These are phyloP conservation scores for Diogma glabrata DNA, from an alignment of 2,888 invertebrate genomes.

Conservation along the genomic window DNA sequence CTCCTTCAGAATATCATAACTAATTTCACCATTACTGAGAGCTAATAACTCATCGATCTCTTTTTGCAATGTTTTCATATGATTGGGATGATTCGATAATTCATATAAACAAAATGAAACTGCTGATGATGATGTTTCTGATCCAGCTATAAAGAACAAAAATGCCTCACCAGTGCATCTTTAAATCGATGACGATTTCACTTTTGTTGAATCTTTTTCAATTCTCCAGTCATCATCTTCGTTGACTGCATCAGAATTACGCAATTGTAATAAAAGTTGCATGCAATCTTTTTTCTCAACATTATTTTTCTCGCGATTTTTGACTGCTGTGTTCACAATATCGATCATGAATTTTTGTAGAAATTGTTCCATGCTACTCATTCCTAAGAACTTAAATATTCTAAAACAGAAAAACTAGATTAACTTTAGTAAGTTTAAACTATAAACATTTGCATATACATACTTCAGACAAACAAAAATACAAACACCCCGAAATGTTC, in stretches of 20 bases:
- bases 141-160: slow-evolving; percentile 38
- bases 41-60: slow-evolving; percentile 31
- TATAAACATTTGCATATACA: slow-evolving; percentile 17
- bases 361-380: neutral
- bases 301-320: slow-evolving; percentile 33
- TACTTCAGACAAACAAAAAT: slow-evolving; percentile 28
- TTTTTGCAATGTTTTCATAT: slow-evolving; percentile 28
- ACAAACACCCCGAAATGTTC: slow-evolving; percentile 20
- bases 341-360: slow-evolving; percentile 26
- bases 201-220: slow-evolving; percentile 23
- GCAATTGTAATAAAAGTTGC: slow-evolving; percentile 37
- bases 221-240: slow-evolving; percentile 28
- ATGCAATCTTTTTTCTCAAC: slow-evolving; percentile 36
- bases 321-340: slow-evolving; percentile 33
- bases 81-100: slow-evolving; percentile 33
- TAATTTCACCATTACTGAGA: slow-evolving; percentile 29
- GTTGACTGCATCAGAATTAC: slow-evolving; percentile 32
- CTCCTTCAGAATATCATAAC: slow-evolving; percentile 34
- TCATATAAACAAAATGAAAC: slow-evolving; percentile 34
- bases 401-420: neutral
- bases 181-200: slow-evolving; percentile 33
- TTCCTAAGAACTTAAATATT: neutral
- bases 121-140: slow-evolving; percentile 37
- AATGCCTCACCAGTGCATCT: slow-evolving; percentile 32
- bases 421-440: neutral